A percentile compares a stretch with the other conserved stretches of the same genome.
phyloP scores from a whole-genome alignment of 1,140 invertebrate species.

The Chlorops oryzae region DNA sequence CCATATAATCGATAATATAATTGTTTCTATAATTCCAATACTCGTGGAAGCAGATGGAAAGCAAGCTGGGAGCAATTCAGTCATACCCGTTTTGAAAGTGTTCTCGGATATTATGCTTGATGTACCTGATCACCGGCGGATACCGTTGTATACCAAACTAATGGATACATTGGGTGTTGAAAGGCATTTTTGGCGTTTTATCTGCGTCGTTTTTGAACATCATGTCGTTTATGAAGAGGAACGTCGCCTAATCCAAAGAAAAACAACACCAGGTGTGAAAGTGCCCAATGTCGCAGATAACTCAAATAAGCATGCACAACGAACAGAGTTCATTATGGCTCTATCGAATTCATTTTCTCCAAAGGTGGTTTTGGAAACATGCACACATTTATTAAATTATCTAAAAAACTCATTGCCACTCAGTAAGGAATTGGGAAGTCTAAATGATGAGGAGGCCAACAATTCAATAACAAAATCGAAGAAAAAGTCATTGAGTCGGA shows the following conservation, averaged over 20 bases:
- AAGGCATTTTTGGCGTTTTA: conserved; percentile 70
- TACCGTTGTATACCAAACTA: conserved; percentile 74
- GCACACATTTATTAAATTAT: conserved; percentile 61
- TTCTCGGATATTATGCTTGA: conserved; percentile 84
- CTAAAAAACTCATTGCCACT: conserved; percentile 59
- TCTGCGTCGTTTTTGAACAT: conserved; percentile 63
- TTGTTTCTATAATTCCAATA: conserved; percentile 84
- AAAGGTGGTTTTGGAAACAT: conserved; percentile 57
- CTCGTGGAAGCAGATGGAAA: conserved; percentile 54
- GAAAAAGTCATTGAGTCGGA: no score
- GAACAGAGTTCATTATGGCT: conserved; percentile 65
- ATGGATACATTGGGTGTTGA: conserved; percentile 64
- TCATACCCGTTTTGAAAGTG: conserved; percentile 70
- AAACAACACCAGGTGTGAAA: conserved; percentile 37
- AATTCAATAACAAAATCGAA: conserved; percentile 25
- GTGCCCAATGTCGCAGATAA: conserved; percentile 19
- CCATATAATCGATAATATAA: conserved; percentile 83
- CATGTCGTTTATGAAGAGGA: conserved; percentile 54
- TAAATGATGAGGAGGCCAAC: conserved; percentile 27
- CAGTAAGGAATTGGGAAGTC: conserved; percentile 45
- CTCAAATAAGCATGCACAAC: conserved; percentile 44
- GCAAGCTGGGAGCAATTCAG: conserved; percentile 48
- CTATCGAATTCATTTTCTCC: conserved; percentile 62
- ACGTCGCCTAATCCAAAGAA: conserved; percentile 38
- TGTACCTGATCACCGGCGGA: conserved; percentile 80